Conservation (phyloP, 2,113 vertebrate genomes). For the Butastur rufipennis region DNA sequence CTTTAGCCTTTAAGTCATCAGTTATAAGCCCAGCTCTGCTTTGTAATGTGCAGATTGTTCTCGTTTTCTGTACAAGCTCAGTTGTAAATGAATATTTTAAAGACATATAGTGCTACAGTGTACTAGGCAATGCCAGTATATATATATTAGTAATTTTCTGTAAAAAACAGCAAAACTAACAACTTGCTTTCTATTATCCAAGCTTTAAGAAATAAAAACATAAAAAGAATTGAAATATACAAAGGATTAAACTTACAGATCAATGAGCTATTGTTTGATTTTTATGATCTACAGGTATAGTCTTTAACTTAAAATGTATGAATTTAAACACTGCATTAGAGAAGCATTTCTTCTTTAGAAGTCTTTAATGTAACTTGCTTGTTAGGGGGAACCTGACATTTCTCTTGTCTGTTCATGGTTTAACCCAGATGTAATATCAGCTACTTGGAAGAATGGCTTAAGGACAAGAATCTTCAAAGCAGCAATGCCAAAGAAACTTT, state of each 20-base stretch:
- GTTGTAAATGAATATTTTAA: background rate
- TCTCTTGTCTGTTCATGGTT: background rate
- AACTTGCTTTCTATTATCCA: background rate
- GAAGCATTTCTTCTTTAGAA: background rate
- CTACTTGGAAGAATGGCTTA: slow-evolving; percentile 97
- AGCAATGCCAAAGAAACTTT: slow-evolving; percentile 86
- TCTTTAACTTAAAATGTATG: background rate
- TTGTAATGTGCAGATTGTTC: background rate
- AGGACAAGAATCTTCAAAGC: slow-evolving; percentile 88
- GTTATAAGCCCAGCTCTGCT: background rate
- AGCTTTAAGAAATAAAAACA: background rate
- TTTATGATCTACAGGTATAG: background rate
- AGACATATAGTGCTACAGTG: background rate
- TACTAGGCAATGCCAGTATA: background rate
- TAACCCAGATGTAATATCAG: slow-evolving; percentile 92
- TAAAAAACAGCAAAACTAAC: background rate
- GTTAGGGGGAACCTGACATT: background rate
- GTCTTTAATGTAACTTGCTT: background rate
- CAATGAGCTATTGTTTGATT: background rate
- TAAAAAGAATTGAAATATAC: background rate
- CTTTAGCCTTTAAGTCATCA: background rate
- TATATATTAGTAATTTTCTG: background rate
- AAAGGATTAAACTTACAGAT: background rate
- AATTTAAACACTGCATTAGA: background rate
- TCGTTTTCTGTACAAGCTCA: background rate